Base-by-base conservation (phyloP, 2,797 vertebrate genomes). In the Cirrhinus molitorella region DNA sequence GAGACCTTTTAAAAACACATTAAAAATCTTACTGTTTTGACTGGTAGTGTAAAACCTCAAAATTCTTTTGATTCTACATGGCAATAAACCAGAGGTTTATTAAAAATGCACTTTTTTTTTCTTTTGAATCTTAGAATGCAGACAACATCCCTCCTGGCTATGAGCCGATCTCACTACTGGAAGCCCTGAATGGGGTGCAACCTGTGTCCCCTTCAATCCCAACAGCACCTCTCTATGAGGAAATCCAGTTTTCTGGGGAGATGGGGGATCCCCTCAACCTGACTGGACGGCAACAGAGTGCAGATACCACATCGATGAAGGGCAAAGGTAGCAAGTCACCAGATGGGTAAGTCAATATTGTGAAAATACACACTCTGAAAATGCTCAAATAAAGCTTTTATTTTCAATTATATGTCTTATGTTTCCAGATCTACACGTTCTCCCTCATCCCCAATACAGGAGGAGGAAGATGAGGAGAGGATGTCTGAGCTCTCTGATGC, bases 61-160 rank as follows among this genome's bases (percentile, higher is more conserved):
- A 28, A 47, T 63, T 43, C 1, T 49, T 73, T 73, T 8, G 21
- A 40, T 34, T 55, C 1, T 55, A 9, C 5, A 21, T 47, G 25
- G 14, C 8, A 47, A 25, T 11, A 49, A 63, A 25, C 37, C 5
- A 4, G 9, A 63, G 19, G 55, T 70, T 70, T 31, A 40, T 51
- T 40, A 40, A 53, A 21, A n/a, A 31, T 28, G 40, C 6, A 12
- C 10, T 61, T 65, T 16, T 37, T 66, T 13, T 59, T 28, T 3
- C 31, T 37, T 10, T 67, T 70, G 53, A 72, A 45, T 47, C 37
- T 37, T 93, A 99, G 98, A 95, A 92, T 88, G 93, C 97, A 0
- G 98, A 99, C 91, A 97, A 97, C 5, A 93, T 99, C 84, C 98
- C 98, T 23, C 96, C 97, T 0, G 98, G 98, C 87, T 99, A 98